Conservation (phyloP, 1,140 invertebrate genomes). For the Oscheius sp. region DNA sequence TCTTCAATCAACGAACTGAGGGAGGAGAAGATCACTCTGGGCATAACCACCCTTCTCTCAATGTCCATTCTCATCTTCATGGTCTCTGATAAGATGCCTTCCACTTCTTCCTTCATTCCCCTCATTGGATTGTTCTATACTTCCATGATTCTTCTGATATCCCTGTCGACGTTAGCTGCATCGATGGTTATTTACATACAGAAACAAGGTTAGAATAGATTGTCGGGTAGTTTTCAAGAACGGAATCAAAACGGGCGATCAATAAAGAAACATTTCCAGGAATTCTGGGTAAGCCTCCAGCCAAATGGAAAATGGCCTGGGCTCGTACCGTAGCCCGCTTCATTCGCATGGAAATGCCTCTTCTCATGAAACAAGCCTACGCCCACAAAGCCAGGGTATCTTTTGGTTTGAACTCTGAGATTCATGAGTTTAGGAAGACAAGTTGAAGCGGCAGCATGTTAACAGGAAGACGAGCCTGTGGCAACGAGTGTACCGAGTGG, state of each 20-base stretch:
- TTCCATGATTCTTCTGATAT: conserved; percentile 41
- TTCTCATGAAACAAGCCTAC: conserved; percentile 54
- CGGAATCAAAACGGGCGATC: too few relatives aligned
- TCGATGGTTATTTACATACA: conserved; percentile 43
- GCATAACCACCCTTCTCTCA: conserved; percentile 44
- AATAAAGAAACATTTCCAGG: too few relatives aligned
- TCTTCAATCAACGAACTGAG: conserved; percentile 38
- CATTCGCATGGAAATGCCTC: conserved; percentile 52
- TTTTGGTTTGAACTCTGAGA: not conserved
- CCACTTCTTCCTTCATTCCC: conserved; percentile 37
- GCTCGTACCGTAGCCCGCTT: conserved; percentile 27
- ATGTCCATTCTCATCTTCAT: conserved; percentile 47
- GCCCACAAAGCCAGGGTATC: conserved; percentile 35
- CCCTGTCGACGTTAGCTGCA: conserved; percentile 24
- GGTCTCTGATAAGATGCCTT: conserved; percentile 45
- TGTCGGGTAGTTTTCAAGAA: too few relatives aligned
- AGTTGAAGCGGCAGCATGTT: conserved; percentile 14
- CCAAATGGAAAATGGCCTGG: conserved; percentile 21
- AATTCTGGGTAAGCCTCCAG: conserved; percentile 26
- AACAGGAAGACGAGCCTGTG: conserved; percentile 30
- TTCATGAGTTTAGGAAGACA: conserved; percentile 28
- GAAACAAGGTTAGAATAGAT: conserved; percentile 40
- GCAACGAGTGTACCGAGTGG: conserved; percentile 15
- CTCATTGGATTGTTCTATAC: conserved; percentile 38
- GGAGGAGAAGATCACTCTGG: conserved; percentile 42